Percentiles rank a stretch among this genome's conserved stretches.
Conservation (phyloP, 64 coral and sea anemone species). For the Dendronephthya gigantea region DNA sequence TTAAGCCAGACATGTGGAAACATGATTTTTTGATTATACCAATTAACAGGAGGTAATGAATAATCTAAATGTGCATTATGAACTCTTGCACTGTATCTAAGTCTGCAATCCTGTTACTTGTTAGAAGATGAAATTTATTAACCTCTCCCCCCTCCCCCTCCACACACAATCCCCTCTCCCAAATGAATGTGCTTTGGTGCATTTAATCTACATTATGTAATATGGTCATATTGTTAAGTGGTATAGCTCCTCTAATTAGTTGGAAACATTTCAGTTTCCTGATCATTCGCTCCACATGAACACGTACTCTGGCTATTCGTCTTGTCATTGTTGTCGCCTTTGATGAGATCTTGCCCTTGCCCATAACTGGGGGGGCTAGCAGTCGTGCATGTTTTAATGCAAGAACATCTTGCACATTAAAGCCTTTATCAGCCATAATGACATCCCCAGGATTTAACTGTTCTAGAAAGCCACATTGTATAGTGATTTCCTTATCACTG, state of each 20-base stretch:
- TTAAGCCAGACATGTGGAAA: not conserved
- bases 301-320: not conserved
- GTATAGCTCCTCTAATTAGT: not conserved
- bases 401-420: slow-evolving; percentile 15
- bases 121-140: too few species aligned
- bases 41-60: not conserved
- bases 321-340: slow-evolving; percentile 15
- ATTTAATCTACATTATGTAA: not conserved
- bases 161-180: not conserved
- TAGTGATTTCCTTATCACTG: slow-evolving; percentile 10
- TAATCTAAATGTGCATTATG: too few species aligned
- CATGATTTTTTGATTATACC: not conserved
- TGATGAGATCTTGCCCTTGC: slow-evolving; percentile 8
- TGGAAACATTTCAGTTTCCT: slow-evolving; percentile 11
- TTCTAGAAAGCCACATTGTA: slow-evolving; percentile 1
- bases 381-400: not conserved
- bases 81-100: too few species aligned
- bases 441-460: slow-evolving; percentile 5
- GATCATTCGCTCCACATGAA: slow-evolving; percentile 1
- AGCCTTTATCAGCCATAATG: slow-evolving; percentile 17
- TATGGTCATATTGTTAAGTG: not conserved
- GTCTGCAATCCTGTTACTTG: too few species aligned
- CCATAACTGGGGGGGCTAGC: not conserved
- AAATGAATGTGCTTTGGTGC: not conserved
- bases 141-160: too few species aligned